Conservation (phyloP, 2,797 vertebrate species). For the Nannoperca obscura region DNA sequence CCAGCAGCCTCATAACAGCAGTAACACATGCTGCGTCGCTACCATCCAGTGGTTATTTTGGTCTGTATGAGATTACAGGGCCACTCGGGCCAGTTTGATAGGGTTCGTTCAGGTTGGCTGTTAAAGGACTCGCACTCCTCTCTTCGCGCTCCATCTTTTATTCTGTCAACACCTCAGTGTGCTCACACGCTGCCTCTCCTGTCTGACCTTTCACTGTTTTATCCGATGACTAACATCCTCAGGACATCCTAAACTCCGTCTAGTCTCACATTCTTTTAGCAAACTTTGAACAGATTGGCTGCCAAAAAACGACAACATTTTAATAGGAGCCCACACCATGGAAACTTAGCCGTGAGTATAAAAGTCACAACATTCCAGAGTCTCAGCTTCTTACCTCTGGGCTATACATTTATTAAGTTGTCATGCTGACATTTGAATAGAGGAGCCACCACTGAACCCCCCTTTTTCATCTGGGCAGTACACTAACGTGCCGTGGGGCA, state of each 20-base stretch:
- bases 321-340: conserved; percentile 2
- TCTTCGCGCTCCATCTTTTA: conserved; percentile 44
- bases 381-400: conserved; percentile 58
- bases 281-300: conserved; percentile 5
- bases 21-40: conserved; percentile 10
- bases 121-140: conserved; percentile 27
- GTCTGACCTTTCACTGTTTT: conserved; percentile 57
- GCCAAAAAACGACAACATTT: conserved; percentile 9
- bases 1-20: conserved; percentile 6
- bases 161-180: conserved; percentile 59
- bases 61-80: conserved; percentile 61
- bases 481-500: conserved; percentile 42
- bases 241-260: conserved; percentile 19
- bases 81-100: conserved; percentile 60
- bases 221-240: conserved; percentile 39
- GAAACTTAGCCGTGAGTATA: background rate
- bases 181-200: conserved; percentile 32
- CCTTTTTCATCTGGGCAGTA: conserved; percentile 11
- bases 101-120: conserved; percentile 23
- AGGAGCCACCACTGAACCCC: conserved; percentile 24
- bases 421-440: conserved; percentile 59
- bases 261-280: conserved; percentile 4
- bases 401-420: conserved; percentile 46
- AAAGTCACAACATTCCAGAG: conserved; percentile 14
- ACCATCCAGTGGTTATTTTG: conserved; percentile 69